Evolutionary conservation across 2,888 invertebrate species (phyloP).

Genomic region (Chesias legatella): DNA sequence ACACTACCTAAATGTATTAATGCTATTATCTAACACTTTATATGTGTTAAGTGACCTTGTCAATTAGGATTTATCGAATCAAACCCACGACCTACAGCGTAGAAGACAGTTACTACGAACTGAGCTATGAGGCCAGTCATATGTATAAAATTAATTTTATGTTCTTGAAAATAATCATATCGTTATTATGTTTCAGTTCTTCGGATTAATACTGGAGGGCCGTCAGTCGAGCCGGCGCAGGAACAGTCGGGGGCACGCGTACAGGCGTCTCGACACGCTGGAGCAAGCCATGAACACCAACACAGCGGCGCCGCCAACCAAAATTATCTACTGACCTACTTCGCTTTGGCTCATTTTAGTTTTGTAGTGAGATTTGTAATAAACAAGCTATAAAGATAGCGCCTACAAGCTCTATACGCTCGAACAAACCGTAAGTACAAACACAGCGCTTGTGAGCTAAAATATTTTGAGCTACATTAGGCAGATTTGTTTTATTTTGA

Average conservation of each 20-base stretch:
- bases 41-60: slow-evolving; percentile 7
- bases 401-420: no score
- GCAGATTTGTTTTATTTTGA: background rate
- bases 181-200: slow-evolving; percentile 61
- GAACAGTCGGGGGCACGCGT: slow-evolving; percentile 68
- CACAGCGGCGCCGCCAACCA: slow-evolving; percentile 64
- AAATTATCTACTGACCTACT: slow-evolving; percentile 61
- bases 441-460: no score
- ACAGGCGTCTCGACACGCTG: slow-evolving; percentile 67
- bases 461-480: no score
- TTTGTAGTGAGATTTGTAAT: background rate
- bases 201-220: slow-evolving; percentile 67
- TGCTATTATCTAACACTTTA: slow-evolving; percentile 6
- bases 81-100: no score
- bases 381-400: no score
- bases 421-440: no score
- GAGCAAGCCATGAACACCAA: slow-evolving; percentile 70
- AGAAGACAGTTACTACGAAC: no score
- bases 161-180: background rate
- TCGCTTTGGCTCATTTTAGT: slow-evolving; percentile 10
- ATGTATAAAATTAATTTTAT: no score
- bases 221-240: slow-evolving; percentile 61
- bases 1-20: background rate
- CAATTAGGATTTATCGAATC: slow-evolving; percentile 14
- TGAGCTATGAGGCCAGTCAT: no score